Percentiles rank a stretch among this genome's conserved stretches.
Conservation (phyloP, 1,140 invertebrate species). For the Carposina sasakii region DNA sequence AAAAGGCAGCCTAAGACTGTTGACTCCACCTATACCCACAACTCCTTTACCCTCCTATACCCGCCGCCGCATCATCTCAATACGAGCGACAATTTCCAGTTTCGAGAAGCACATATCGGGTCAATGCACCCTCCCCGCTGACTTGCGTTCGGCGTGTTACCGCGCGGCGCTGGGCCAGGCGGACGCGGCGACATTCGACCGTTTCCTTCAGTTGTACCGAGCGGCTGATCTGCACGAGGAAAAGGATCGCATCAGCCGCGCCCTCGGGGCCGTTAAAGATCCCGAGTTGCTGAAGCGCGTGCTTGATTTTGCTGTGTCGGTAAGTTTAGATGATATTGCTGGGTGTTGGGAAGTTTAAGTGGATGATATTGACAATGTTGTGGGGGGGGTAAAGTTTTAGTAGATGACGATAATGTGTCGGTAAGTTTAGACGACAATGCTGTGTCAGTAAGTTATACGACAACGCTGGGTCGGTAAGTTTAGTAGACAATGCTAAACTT, state of each 20-base stretch:
- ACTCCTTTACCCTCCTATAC: no score
- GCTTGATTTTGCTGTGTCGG: constrained; percentile 92
- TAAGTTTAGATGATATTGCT: constrained; percentile 38
- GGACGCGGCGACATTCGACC: constrained; percentile 81
- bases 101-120: constrained; percentile 82
- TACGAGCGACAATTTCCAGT: constrained; percentile 45
- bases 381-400: no score
- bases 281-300: constrained; percentile 81
- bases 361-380: no score
- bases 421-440: no score
- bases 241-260: constrained; percentile 88
- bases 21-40: no score
- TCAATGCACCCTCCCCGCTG: constrained; percentile 82
- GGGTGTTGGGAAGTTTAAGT: no score
- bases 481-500: no score
- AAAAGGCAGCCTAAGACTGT: no score
- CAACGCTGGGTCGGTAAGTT: no score
- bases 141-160: constrained; percentile 91
- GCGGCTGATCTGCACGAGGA: constrained; percentile 93
- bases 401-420: no score
- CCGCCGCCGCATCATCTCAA: no score
- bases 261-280: constrained; percentile 85
- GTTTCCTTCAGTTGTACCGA: constrained; percentile 88
- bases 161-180: constrained; percentile 84
- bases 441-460: no score